Evolutionary conservation across 2,797 vertebrate species (phyloP), one percentile per base, ranked within the genome.

Genomic region (Pantherophis alleghaniensis): DNA sequence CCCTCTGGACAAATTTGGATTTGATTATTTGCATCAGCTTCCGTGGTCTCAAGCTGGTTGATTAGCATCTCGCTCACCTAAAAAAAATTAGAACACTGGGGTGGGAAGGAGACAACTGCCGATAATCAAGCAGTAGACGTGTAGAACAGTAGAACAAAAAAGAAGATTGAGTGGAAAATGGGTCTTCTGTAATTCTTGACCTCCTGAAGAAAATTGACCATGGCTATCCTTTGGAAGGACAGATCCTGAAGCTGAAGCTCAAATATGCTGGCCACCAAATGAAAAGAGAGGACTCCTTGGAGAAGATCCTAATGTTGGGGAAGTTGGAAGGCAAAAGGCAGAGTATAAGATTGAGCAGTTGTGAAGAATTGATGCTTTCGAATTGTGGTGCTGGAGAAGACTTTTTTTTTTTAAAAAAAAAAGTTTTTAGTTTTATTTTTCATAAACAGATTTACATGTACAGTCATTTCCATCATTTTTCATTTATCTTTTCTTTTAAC

Each of bases 11-110:
- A 97, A 94, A 98, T 98, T 97, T 96, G 96, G 96, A 96, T 97
- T 97, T 98, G 96, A 97, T 98, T 97, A 97, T 97, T 97, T 98
- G 97, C 95, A 92, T 96, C 96, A 97, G 95, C 94, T 92, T 96
- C 20, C 79, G 96, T 96, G 95, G 95, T 96, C 96, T 98, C 97
- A 96, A 97, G 96, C 94, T 98, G 96, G 96, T 98, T 98, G 97
- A 98, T 97, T 98, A 98, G 96, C 97, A 97, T 97, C 97, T 97
- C 94, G 96, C 88, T 97, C 97, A 97, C 97, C 97, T 97, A 97
- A 97, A 95, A 10, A 53, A 98, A 98, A 98, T 98, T 97, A 97
- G 96, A 96, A 94, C 18, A 37, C 20, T 16, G 87, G 69, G 51
- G 51, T 91, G 18, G 86, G 89, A 55, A 93, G 83, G 10, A 91